Evolutionary conservation across 2,113 vertebrate genomes (phyloP), one percentile per base, ranked within the genome.

Genomic region (Actenoides lindsayi): DNA sequence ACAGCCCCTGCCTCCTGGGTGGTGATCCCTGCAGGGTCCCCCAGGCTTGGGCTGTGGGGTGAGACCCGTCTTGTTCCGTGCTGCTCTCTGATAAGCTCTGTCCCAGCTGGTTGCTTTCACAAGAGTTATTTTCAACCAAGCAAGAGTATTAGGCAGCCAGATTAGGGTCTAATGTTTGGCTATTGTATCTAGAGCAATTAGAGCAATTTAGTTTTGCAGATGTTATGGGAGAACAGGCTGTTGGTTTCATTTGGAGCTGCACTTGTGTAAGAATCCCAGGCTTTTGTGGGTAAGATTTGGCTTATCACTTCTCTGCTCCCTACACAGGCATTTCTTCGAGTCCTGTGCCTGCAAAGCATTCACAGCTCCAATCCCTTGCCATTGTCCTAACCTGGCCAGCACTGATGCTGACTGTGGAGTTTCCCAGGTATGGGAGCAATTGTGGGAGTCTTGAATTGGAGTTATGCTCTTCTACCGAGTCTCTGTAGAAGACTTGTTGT

Each of bases 51-150:
- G 42, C 89, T 79, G 28, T 12, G 21, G 57, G 77, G 51, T 71
- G 69, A 94, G 92, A 84, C 53, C 68, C 0, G 20, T 41, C 39
- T 63, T 85, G 82, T 70, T 56, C 68, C 0, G 0, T 42, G 71
- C 76, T 87, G 57, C 82, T 71, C 65, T 35, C 42, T 91, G 82
- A 79, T 79, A 82, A 91, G 33, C 78, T 90, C 84, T 39, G n/a
- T 79, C 84, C 57, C 94, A 95, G 87, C 90, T 96, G 91, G 77
- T 77, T 95, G 59, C 89, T 93, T 95, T 91, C 95, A 94, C 78
- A 85, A 64, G 90, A 84, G 62, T 79, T 79, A 56, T 93, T 95
- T 94, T 91, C 90, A 91, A 82, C 53, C 48, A 56, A 89, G 59
- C 39, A 86, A 83, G 69, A 75, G n/a, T 85, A 85, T 93, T 87